Conservation (phyloP, 1,140 invertebrate genomes). For the Neodiprion pinetum region DNA sequence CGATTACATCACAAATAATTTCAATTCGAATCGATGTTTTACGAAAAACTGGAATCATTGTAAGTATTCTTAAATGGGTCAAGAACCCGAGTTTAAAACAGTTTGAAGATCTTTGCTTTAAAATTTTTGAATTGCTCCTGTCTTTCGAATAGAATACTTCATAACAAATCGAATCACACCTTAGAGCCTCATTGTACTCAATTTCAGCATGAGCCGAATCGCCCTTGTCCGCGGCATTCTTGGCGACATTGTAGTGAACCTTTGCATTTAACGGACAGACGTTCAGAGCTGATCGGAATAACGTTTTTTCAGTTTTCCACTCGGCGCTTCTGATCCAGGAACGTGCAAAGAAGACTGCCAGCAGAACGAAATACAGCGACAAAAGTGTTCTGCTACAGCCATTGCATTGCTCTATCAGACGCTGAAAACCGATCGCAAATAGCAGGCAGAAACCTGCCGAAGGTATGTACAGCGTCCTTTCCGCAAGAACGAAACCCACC, state of each 20-base stretch:
- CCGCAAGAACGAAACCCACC: slow-evolving; percentile 92
- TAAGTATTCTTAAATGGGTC: no score
- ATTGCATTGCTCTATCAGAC: slow-evolving; percentile 37
- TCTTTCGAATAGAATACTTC: slow-evolving; percentile 28
- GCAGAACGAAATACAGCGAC: slow-evolving; percentile 51
- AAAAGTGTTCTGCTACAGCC: slow-evolving; percentile 42
- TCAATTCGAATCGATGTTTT: no score
- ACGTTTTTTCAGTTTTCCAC: slow-evolving; percentile 78
- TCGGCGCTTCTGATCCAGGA: slow-evolving; percentile 76
- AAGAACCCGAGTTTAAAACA: no score
- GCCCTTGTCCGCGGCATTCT: slow-evolving; percentile 81
- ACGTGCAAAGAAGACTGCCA: slow-evolving; percentile 67
- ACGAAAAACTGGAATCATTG: no score
- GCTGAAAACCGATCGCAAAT: slow-evolving; percentile 70
- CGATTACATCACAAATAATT: no score
- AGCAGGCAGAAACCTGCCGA: slow-evolving; percentile 85
- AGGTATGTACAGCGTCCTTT: slow-evolving; percentile 86
- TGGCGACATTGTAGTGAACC: slow-evolving; percentile 96
- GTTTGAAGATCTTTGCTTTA: slow-evolving; percentile 12
- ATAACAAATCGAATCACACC: slow-evolving; percentile 55
- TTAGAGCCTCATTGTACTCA: slow-evolving; percentile 81
- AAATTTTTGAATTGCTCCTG: slow-evolving; percentile 29
- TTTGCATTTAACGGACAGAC: slow-evolving; percentile 92
- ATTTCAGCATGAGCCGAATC: slow-evolving; percentile 72
- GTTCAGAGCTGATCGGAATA: slow-evolving; percentile 75